Evolutionary conservation across 2,113 vertebrate genomes (phyloP).

Genomic region (Saccopteryx bilineata): DNA sequence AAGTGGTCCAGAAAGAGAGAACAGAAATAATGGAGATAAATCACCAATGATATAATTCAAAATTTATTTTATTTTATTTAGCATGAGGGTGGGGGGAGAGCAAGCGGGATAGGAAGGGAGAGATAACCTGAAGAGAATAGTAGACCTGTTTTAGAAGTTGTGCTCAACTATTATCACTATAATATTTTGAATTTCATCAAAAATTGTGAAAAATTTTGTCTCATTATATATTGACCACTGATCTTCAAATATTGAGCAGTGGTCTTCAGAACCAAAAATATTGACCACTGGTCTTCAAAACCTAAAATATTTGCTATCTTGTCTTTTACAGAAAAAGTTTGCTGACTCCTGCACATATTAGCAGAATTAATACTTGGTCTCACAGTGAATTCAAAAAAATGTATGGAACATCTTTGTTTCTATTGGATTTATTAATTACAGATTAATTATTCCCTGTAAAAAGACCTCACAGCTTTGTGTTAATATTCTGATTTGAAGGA

Average conservation of each 20-base stretch:
- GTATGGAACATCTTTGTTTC: not conserved
- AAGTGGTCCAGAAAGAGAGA: not conserved
- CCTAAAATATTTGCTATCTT: conserved; percentile 5
- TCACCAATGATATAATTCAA: not conserved
- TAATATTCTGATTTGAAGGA: conserved; percentile 4
- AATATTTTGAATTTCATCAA: conserved; percentile 53
- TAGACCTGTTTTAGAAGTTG: conserved; percentile 4
- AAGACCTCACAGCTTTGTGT: not conserved
- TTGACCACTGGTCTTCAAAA: conserved; percentile 29
- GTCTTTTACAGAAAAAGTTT: not conserved
- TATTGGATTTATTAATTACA: not conserved
- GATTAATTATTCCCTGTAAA: not conserved
- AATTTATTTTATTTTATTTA: not conserved
- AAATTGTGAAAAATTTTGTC: not conserved
- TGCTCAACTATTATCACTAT: not conserved
- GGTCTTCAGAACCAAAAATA: conserved; percentile 25
- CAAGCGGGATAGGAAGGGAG: too few species aligned
- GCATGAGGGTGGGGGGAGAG: too few species aligned
- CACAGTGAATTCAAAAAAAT: not conserved
- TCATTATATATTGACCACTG: not conserved
- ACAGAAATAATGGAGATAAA: not conserved
- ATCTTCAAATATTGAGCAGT: conserved; percentile 40
- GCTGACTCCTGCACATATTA: not conserved
- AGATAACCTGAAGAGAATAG: not conserved
- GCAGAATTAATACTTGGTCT: conserved; percentile 6